Base-by-base conservation (phyloP, 2,888 invertebrate species). In the Pristionchus exspectatus region DNA sequence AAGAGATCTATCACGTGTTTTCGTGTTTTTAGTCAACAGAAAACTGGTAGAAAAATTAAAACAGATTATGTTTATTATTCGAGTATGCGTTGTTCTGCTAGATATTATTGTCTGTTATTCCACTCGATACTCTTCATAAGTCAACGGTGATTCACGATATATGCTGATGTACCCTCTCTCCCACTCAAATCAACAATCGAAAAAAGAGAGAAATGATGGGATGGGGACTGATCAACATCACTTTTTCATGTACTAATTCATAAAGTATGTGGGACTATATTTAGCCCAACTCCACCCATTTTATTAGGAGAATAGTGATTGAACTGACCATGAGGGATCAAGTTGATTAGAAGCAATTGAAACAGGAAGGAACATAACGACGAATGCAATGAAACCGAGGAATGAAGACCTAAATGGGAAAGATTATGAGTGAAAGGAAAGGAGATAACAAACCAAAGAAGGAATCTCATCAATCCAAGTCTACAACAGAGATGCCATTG, bases 401-500 rank as follows among this genome's bases (percentile, higher is more conserved):
- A 89, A 44, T 33, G 81, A 63, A 21, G 88, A 88, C 88, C 87
- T 87, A 44, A 21, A 24, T 18, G 38, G 30, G 21, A 27, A 24
- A 9, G 24, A 33, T 38, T 30, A 59, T 18, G 0, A 54, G 9
- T 24, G 44, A 81, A 50, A 50, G 1, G 7, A 2, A 44, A 21
- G 56, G 56, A 30, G 56, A 24, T 27, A 14, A 81, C 88, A 2
- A 27, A 88, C 77, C 89, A 89, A 4, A 84, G 33, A 7, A 89
- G 69, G 72, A 84, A 84, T 30, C 24, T 54, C 38, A 89, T 50
- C n/a, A 89, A 27, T 56, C 93, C 93, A n/a, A 93, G 88, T n/a
- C 93, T 92, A 89, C 94, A 95, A 84, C 93, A 94, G 30, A 94
- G 91, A 54, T 93, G 93, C 92, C 94, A 94, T 87, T 94, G 94